These are phyloP conservation scores for Syrrhaptes paradoxus DNA, from an alignment of 2,113 vertebrate genomes.

Conservation along the genomic window DNA sequence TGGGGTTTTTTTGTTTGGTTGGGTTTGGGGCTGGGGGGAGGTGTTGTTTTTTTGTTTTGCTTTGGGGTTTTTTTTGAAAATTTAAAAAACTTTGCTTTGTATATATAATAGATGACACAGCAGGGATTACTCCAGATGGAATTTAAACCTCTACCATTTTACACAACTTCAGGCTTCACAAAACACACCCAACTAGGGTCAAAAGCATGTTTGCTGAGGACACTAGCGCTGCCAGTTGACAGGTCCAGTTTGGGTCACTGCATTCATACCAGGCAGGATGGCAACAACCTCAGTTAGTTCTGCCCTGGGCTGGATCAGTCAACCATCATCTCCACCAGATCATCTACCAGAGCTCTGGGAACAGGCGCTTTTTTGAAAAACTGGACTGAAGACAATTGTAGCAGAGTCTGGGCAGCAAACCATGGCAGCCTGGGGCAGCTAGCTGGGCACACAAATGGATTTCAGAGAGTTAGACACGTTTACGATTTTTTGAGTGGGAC, in stretches of 20 bases:
- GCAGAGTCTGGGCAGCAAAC: not conserved
- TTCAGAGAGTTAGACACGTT: not conserved
- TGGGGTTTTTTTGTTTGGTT: no score
- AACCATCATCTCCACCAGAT: not conserved
- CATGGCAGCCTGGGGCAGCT: not conserved
- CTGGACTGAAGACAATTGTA: accelerated
- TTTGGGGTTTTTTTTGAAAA: not conserved
- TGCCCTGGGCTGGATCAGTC: not conserved
- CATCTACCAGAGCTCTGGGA: not conserved
- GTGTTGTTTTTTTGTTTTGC: no score
- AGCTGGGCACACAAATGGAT: not conserved
- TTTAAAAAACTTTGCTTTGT: not conserved
- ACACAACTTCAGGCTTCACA: not conserved
- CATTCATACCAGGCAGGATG: not conserved
- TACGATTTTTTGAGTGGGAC: not conserved
- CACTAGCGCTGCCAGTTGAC: not conserved
- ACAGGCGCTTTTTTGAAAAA: not conserved
- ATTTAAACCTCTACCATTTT: not conserved
- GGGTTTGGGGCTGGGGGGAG: no score
- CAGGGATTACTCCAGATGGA: not conserved
- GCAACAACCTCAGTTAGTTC: not conserved
- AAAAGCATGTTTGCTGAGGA: not conserved
- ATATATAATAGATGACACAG: not conserved
- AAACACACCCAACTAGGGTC: not conserved
- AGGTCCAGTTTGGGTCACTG: accelerated